Evolutionary conservation across 2,888 invertebrate genomes (phyloP).

Genomic region (Nephrotoma guestfalica): DNA sequence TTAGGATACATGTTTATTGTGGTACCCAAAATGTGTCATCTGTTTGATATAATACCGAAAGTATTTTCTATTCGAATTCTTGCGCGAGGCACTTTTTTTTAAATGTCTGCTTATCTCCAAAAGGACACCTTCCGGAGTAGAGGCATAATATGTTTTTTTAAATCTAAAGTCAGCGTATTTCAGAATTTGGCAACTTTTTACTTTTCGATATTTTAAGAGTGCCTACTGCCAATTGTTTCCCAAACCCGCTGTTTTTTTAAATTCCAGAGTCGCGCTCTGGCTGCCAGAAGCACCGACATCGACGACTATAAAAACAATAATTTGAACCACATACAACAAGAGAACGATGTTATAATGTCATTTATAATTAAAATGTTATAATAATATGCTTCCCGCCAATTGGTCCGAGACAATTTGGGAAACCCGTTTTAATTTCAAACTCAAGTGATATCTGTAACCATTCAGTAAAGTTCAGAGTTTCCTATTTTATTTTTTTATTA

Average conservation of each 20-base stretch:
- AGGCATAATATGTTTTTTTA: conserved; percentile 16
- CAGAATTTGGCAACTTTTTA: conserved; percentile 9
- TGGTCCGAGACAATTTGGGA: conserved; percentile 16
- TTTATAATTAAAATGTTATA: conserved; percentile 5
- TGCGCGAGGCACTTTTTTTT: conserved; percentile 16
- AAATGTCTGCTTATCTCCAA: conserved; percentile 13
- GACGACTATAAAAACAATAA: conserved; percentile 10
- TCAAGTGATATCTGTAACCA: conserved; percentile 13
- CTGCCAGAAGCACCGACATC: conserved; percentile 11
- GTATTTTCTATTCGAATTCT: conserved; percentile 16
- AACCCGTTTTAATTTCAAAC: conserved; percentile 8
- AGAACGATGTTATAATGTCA: conserved; percentile 13
- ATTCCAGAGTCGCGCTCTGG: not conserved
- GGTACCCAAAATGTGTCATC: conserved; percentile 15
- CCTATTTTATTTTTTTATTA: too few relatives aligned
- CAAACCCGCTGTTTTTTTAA: conserved; percentile 11
- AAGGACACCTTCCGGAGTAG: conserved; percentile 14
- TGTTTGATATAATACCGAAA: conserved; percentile 16
- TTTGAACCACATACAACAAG: conserved; percentile 5
- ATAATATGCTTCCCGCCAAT: conserved; percentile 13
- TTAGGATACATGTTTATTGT: conserved; percentile 14
- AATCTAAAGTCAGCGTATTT: conserved; percentile 16
- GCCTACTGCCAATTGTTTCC: conserved; percentile 10
- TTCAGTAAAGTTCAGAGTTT: conserved; percentile 9
- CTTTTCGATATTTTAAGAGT: conserved; percentile 10